Percentiles rank a stretch among this genome's conserved stretches.
phyloP scores from a whole-genome alignment of 1,140 invertebrate species.

The Nymphalis io region DNA sequence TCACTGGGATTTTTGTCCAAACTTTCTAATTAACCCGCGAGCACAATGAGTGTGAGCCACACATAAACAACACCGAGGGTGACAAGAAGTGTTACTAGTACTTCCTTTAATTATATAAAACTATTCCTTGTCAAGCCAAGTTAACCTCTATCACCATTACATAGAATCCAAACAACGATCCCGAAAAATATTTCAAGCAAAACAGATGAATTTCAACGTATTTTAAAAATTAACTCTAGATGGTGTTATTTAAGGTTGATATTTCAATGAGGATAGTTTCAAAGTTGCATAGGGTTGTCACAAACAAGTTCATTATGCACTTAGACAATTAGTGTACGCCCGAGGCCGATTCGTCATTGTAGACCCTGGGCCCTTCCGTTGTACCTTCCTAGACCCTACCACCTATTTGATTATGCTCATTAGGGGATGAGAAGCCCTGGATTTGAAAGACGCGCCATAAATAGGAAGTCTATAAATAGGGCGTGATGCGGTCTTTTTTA shows the following conservation, averaged over 20 bases:
- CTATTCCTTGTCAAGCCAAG: slow-evolving; percentile 26
- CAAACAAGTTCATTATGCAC: slow-evolving; percentile 78
- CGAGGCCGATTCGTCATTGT: slow-evolving; percentile 61
- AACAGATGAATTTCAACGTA: slow-evolving; percentile 1
- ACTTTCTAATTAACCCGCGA: slow-evolving; percentile 74
- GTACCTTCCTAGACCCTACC: slow-evolving; percentile 56
- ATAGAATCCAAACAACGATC: slow-evolving; percentile 22
- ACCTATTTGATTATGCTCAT: slow-evolving; percentile 64
- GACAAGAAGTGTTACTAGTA: slow-evolving; percentile 61
- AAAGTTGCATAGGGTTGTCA: slow-evolving; percentile 65
- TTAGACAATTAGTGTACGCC: slow-evolving; percentile 78
- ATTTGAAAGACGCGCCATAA: slow-evolving; percentile 17
- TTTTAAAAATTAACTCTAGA: slow-evolving; percentile 32
- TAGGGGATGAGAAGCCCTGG: slow-evolving; percentile 40
- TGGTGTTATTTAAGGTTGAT: slow-evolving; percentile 28
- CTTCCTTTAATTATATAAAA: slow-evolving; percentile 56
- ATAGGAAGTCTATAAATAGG: slow-evolving; percentile 23
- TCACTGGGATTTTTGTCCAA: slow-evolving; percentile 41
- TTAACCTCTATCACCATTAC: not conserved
- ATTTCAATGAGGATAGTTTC: slow-evolving; percentile 31
- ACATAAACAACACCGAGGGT: slow-evolving; percentile 64
- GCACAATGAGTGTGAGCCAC: slow-evolving; percentile 56
- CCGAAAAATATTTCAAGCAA: not conserved
- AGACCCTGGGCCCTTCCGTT: slow-evolving; percentile 70
- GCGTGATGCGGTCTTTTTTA: slow-evolving; percentile 18